Conservation (phyloP, 2,113 vertebrate genomes). For the Seriola aureovittata region DNA sequence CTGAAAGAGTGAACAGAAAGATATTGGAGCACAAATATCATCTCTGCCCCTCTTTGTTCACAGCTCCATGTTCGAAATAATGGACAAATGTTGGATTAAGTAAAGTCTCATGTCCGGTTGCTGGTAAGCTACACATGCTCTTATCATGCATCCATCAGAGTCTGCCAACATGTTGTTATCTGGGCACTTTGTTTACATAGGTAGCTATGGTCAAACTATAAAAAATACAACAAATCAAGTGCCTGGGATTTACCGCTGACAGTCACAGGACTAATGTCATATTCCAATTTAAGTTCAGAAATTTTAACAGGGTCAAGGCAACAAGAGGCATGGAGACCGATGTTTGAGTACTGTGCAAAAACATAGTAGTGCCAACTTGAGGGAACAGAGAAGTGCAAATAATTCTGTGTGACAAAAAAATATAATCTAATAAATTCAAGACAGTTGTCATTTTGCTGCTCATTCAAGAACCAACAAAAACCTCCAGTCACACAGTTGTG, state of each 20-base stretch:
- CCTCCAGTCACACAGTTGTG: background rate
- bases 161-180: slow-evolving; percentile 33
- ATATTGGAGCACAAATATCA: background rate
- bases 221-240: background rate
- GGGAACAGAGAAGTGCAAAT: no score
- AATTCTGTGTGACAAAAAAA: no score
- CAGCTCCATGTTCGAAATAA: slow-evolving; percentile 17
- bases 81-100: slow-evolving; percentile 12
- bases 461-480: background rate
- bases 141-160: slow-evolving; percentile 30
- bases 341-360: background rate
- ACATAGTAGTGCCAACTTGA: background rate
- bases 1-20: slow-evolving; percentile 13
- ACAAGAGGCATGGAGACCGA: background rate
- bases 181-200: slow-evolving; percentile 30
- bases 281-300: background rate
- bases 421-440: no score
- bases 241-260: background rate
- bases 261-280: background rate
- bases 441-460: no score
- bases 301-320: background rate
- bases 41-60: slow-evolving; percentile 2
- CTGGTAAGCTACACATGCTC: slow-evolving; percentile 9
- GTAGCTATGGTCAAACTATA: slow-evolving; percentile 26
- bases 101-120: slow-evolving; percentile 20